Percentiles rank a stretch among this genome's conserved stretches.
These are phyloP conservation scores for Nebria ingens DNA, from an alignment of 1,140 invertebrate species.

Conservation along the genomic window DNA sequence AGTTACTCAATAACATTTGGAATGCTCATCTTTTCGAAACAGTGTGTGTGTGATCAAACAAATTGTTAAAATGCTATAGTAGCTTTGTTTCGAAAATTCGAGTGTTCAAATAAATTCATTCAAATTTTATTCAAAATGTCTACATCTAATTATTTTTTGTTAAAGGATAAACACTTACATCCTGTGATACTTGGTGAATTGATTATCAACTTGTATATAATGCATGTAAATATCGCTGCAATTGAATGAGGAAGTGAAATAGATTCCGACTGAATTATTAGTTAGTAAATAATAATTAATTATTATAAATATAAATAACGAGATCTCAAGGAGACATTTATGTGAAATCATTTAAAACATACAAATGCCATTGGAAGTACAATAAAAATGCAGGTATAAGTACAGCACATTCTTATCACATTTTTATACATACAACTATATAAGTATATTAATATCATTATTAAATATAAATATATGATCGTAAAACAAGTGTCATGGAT, in stretches of 20 bases:
- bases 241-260: not conserved
- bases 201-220: not conserved
- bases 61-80: too few relatives aligned
- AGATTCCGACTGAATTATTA: not conserved
- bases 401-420: not conserved
- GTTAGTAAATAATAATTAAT: too few relatives aligned
- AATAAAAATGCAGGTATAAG: not conserved
- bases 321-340: not conserved
- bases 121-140: not conserved
- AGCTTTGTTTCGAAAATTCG: not conserved
- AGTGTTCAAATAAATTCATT: not conserved
- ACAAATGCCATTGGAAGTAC: not conserved
- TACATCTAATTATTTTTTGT: not conserved
- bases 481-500: too few relatives aligned
- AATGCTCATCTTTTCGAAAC: too few relatives aligned
- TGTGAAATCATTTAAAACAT: not conserved
- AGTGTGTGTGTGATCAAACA: too few relatives aligned
- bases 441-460: too few relatives aligned
- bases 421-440: not conserved
- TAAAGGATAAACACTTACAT: not conserved
- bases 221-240: not conserved
- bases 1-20: not conserved
- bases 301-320: too few relatives aligned
- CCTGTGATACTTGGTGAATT: constrained; percentile 3
- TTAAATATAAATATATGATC: too few relatives aligned